A percentile compares a stretch with the other conserved stretches of the same genome.
These are phyloP conservation scores for Ramphastos sulfuratus DNA, from an alignment of 2,113 vertebrate genomes.

Conservation along the genomic window DNA sequence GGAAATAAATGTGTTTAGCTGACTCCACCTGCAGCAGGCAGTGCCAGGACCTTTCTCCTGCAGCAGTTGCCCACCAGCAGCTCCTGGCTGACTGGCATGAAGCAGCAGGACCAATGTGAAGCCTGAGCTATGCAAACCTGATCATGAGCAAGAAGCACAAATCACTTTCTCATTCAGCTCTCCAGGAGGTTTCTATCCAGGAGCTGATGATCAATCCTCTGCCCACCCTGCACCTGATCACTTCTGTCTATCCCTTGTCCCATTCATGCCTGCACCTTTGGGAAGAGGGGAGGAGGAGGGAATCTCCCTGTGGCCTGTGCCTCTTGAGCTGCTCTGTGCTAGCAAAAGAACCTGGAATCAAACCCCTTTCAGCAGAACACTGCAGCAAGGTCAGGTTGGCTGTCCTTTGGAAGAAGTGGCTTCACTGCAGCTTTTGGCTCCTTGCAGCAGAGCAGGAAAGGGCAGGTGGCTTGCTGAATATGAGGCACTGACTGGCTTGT, in stretches of 20 bases:
- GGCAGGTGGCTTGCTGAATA: not conserved
- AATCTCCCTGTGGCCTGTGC: not conserved
- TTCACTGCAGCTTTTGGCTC: not conserved
- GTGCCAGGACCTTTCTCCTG: not conserved
- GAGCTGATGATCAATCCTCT: not conserved
- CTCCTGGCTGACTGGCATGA: not conserved
- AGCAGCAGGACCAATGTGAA: not conserved
- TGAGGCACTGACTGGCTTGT: not conserved
- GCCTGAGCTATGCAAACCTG: not conserved
- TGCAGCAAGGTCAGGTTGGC: not conserved
- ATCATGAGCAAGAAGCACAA: not conserved
- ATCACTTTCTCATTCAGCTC: not conserved
- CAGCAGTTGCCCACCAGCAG: not conserved
- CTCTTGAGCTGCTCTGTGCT: not conserved
- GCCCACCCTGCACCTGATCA: not conserved
- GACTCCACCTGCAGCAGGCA: not conserved
- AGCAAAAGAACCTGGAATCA: not conserved
- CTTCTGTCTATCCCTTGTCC: not conserved
- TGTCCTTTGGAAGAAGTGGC: not conserved
- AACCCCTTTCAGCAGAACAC: not conserved
- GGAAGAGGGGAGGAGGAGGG: not conserved
- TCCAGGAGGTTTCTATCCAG: not conserved
- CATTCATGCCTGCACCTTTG: not conserved
- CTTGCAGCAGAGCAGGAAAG: not conserved
- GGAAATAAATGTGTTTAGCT: accelerated